A percentile compares a stretch with the other conserved stretches of the same genome.
These are phyloP conservation scores for Pelobates cultripes DNA, from an alignment of 2,797 vertebrate species.

Conservation along the genomic window DNA sequence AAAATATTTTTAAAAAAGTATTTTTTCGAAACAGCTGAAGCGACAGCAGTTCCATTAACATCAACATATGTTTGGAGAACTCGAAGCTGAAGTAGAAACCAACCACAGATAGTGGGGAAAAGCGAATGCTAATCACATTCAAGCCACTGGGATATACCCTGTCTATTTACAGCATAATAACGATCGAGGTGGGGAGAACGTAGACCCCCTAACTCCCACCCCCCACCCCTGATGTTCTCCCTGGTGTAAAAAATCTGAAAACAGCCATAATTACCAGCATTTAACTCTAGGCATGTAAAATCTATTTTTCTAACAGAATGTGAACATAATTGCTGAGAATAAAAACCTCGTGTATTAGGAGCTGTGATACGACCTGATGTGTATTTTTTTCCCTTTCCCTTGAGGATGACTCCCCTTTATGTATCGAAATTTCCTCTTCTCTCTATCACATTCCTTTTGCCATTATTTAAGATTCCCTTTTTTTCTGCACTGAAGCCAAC, in stretches of 20 bases:
- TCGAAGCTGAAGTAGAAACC: conserved; percentile 43
- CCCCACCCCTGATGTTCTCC: not conserved
- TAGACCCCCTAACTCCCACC: not conserved
- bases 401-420: not conserved
- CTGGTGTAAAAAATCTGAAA: conserved; percentile 30
- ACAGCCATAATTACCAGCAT: conserved; percentile 61
- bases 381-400: not conserved
- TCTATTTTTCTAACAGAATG: conserved; percentile 63
- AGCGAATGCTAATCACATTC: conserved; percentile 60
- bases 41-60: conserved; percentile 77
- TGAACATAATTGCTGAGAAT: conserved; percentile 58
- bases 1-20: not conserved
- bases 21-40: conserved; percentile 71
- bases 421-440: not conserved
- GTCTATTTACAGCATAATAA: conserved; percentile 56
- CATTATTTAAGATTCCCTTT: not conserved
- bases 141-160: conserved; percentile 58
- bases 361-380: conserved; percentile 51
- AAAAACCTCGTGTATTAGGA: conserved; percentile 52
- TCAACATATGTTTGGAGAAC: conserved; percentile 72
- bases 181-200: conserved; percentile 39
- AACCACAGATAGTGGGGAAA: conserved; percentile 39
- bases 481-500: not conserved
- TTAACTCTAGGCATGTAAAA: conserved; percentile 62
- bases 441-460: not conserved